Base-by-base conservation (phyloP, 2,797 vertebrate species). In the Pogoniulus pusillus region DNA sequence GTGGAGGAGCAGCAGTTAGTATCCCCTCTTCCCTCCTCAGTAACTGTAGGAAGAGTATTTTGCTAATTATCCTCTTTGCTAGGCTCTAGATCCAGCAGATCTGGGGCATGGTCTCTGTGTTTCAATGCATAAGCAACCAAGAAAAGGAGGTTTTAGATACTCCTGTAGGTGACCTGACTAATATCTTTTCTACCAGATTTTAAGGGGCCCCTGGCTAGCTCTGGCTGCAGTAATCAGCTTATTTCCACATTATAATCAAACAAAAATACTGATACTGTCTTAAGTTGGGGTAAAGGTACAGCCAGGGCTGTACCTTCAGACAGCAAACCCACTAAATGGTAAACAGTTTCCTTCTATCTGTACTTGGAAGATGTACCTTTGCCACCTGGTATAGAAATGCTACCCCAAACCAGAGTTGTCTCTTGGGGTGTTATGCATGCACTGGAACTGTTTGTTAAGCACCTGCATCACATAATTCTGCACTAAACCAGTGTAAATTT, bases 211-310 rank as follows among this genome's bases (percentile, higher is more conserved):
- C 30, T 76, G 30, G 34, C 23, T 74, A 54, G 22, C 12, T 57
- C 37, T 74, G 47, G 55, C 64, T 93, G 70, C 66, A 88, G 55
- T 77, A 80, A 63, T 85, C 82, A 76, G 27, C 29, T 93, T 55
- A 93, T 89, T 95, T 96, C 79, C 83, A 70, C 49, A 54, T 85
- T 93, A 41, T 82, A 93, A 91, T 87, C 39, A 81, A 89, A 92
- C 17, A 85, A 41, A 95, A 45, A 41, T 71, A 58, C 64, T 68
- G 85, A 51, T 54, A 69, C 45, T 76, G 57, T 65, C 19, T 62
- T 64, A 78, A 66, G 20, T 60, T 93, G 43, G 65, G 9, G 18
- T 53, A 83, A 62, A 85, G 89, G 32, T 75, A 7, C 51, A 35
- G 24, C 49, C 24, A 60, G 70, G 17, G 77, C 62, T 37, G 24